phyloP scores from a whole-genome alignment of 2,113 vertebrate genomes.

The Megaptera novaeangliae region DNA sequence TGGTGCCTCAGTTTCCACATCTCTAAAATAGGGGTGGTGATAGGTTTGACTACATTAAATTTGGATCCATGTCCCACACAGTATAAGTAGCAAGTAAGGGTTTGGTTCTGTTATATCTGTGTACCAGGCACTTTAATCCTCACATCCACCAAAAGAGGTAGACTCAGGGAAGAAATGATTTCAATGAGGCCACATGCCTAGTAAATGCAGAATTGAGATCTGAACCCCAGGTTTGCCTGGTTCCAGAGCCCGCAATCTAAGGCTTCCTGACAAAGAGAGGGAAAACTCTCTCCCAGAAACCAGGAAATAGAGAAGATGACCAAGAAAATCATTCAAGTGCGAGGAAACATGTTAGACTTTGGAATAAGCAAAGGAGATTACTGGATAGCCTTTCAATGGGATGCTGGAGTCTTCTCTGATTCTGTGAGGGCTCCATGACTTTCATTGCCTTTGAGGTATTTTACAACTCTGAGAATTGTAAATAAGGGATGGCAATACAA shows the following conservation, averaged over 20 bases:
- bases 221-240: background rate
- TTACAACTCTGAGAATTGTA: background rate
- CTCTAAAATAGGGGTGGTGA: background rate
- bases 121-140: background rate
- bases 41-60: background rate
- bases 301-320: background rate
- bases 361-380: background rate
- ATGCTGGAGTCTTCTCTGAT: background rate
- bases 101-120: background rate
- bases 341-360: background rate
- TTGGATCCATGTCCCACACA: background rate
- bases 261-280: background rate
- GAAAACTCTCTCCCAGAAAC: background rate
- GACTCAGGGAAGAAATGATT: background rate
- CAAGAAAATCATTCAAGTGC: background rate
- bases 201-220: background rate
- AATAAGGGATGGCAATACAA: background rate
- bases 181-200: background rate
- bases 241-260: background rate
- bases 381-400: background rate
- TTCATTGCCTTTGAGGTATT: background rate
- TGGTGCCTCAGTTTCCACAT: background rate
- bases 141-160: background rate
- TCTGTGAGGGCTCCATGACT: background rate
- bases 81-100: background rate